A percentile compares a stretch with the other conserved stretches of the same genome.
phyloP scores from a whole-genome alignment of 1,140 invertebrate genomes.

The Araneus ventricosus region DNA sequence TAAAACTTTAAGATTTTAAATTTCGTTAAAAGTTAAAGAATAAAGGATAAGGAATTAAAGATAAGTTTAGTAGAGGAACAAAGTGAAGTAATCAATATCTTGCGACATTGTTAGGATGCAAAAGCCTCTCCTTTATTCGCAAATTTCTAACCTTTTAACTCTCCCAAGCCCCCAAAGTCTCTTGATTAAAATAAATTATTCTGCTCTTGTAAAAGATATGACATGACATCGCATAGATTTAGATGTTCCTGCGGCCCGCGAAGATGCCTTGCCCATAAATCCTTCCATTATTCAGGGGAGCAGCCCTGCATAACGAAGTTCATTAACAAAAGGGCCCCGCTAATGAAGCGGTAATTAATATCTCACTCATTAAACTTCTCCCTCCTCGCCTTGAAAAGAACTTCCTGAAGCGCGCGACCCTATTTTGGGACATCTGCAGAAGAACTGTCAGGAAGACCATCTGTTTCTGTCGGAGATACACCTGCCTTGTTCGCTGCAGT shows the following conservation, averaged over 20 bases:
- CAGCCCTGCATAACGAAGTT: neutral
- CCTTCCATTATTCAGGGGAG: neutral
- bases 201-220: neutral
- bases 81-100: too few species aligned
- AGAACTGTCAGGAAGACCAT: conserved; percentile 9
- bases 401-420: conserved; percentile 20
- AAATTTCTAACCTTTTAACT: neutral
- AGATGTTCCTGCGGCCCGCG: neutral
- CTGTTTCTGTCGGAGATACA: neutral
- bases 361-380: conserved; percentile 27
- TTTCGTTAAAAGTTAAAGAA: too few species aligned
- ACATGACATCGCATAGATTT: neutral
- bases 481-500: neutral
- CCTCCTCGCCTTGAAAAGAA: conserved; percentile 11
- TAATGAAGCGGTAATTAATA: conserved; percentile 7
- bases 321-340: neutral
- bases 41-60: too few species aligned
- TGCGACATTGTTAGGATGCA: too few species aligned
- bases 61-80: too few species aligned
- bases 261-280: neutral
- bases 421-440: conserved; percentile 23
- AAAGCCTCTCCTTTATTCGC: neutral
- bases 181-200: neutral
- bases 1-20: too few species aligned
- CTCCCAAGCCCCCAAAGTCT: neutral